Evolutionary conservation across 2,888 invertebrate genomes (phyloP), one percentile per base, ranked within the genome.

Genomic region (Caenorhabditis zanzibari): DNA sequence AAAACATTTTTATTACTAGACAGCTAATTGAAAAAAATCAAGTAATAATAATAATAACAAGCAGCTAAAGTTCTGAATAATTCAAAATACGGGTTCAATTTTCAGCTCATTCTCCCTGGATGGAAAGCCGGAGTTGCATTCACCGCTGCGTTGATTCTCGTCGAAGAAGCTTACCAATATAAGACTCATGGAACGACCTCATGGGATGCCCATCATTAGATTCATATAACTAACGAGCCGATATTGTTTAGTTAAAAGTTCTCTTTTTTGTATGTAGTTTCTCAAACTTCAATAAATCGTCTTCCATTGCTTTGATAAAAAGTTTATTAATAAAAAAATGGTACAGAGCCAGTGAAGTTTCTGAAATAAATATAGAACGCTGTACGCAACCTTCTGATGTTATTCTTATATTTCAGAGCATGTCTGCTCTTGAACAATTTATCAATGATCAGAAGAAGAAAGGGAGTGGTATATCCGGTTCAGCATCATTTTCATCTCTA

Each of bases 381-480:
- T n/a, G n/a, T n/a, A n/a, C n/a, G n/a, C n/a, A 28, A 12, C 19
- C 7, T 63, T 35, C 7, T 47, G 10, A 16, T 12, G 44, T 19
- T 6, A n/a, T 3, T 1, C 4, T 14, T 54, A 19, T 16, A 26
- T 63, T 58, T 56, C 54, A 69, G 73, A 72, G 44, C 52, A 91
- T 91, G 91, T 89, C 91, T 59, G 87, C 92, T 22, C 85, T 92
- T 58, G 90, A 90, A 52, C 90, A 91, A 61, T 92, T 92, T 84
- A 91, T 91, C 35, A 91, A 88, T 66, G 92, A 92, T 58, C 90
- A 92, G 69, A 90, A 91, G 73, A 90, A 87, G 76, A 92, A 92
- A 71, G 81, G 76, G n/a, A 71, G 71, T 35, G 75, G 72, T 16
- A 66, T 76, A 12, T 73, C 49, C 47, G 74, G 76, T 0, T 88